Evolutionary conservation across 2,113 vertebrate genomes (phyloP).

Genomic region (Oceanites oceanicus): DNA sequence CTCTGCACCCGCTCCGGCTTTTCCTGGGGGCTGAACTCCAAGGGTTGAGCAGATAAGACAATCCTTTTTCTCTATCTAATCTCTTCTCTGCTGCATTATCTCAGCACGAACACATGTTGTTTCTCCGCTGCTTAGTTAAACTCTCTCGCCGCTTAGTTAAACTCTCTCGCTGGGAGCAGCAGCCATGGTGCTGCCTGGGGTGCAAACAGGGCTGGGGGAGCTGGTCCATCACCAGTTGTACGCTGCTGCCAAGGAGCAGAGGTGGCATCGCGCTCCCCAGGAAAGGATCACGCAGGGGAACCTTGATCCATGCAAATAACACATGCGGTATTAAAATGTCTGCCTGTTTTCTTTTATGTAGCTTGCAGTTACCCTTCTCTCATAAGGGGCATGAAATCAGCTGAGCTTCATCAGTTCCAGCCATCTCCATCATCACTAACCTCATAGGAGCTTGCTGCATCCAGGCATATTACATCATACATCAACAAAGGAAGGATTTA

Average conservation of each 20-base stretch:
- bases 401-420: not conserved
- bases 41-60: not conserved
- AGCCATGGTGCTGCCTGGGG: fast-evolving
- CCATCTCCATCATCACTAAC: not conserved
- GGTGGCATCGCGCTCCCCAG: not conserved
- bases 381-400: not conserved
- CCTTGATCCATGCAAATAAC: not conserved
- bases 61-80: not conserved
- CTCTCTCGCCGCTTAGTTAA: not conserved
- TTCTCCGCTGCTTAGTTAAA: not conserved
- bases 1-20: not conserved
- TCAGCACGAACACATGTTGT: not conserved
- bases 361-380: not conserved
- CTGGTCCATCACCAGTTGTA: fast-evolving
- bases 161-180: not conserved
- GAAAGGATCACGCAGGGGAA: not conserved
- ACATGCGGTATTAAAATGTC: fast-evolving
- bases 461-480: fast-evolving
- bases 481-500: not conserved
- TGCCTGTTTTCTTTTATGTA: not conserved
- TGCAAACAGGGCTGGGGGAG: not conserved
- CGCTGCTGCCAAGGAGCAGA: not conserved
- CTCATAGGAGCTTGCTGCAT: not conserved
- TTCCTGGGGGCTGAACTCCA: not conserved
- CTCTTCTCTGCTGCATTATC: not conserved